Evolutionary conservation across 2,113 vertebrate species (phyloP), one percentile per base, ranked within the genome.

Genomic region (Mystacornis crossleyi): DNA sequence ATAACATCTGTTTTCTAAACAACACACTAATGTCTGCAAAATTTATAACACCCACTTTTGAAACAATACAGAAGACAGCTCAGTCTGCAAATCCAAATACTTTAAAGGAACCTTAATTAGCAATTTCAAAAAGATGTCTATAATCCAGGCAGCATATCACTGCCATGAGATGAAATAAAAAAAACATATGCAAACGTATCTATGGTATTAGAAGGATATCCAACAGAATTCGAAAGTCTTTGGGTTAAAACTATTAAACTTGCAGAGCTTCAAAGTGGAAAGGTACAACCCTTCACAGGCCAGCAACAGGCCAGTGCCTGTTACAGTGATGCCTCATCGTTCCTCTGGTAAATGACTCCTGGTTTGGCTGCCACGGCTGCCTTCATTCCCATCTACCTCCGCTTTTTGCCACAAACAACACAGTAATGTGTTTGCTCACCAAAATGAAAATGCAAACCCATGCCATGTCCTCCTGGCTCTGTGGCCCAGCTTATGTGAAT

Each of bases 271-370:
- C 78, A 40, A 86, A 90, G 90, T 71, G 36, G 47, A 73, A 81
- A 86, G 18, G 51, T 13, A 29, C 5, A 70, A 31, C 19, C 34
- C 38, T 85, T 24, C 5, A 3, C 36, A 38, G 90, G 71, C 90
- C 88, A 88, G 71, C 54, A 82, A 88, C 94, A 81, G 72, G 90
- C 66, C 85, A 89, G 91, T 93, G 94, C 93, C 90, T 96, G 91
- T 81, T 94, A 6, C 7, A 72, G 70, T 6, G 3, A 81, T 74
- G 93, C 64, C 90, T 93, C 95, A n/a, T 65, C 29, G 0, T 48
- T 87, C 53, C 18, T 53, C 54, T 54, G 43, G 45, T 53, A 80
- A 91, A 91, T 20, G 38, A 61, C 54, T 91, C 67, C 24, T 0
- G 66, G 25, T 65, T 70, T 89, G 77, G 81, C 78, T 91, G 53